These are phyloP conservation scores for Bolinopsis microptera DNA, from an alignment of 37 sponge, comb jelly and placozoan genomes.

Conservation along the genomic window DNA sequence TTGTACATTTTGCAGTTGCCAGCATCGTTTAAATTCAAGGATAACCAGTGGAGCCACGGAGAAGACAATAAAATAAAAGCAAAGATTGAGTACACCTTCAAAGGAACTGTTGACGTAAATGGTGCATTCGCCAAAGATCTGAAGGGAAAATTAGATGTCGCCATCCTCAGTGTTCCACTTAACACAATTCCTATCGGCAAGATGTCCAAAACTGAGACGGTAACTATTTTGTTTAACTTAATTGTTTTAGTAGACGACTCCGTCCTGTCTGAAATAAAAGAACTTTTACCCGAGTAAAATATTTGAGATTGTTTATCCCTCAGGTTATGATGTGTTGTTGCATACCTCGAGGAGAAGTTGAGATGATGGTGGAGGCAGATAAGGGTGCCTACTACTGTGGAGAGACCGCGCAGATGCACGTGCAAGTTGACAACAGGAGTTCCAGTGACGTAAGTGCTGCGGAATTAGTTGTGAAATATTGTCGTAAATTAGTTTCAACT, in stretches of 20 bases:
- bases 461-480: too few relatives aligned
- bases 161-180: not conserved
- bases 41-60: not conserved
- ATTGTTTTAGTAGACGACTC: too few relatives aligned
- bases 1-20: too few relatives aligned
- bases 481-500: too few relatives aligned
- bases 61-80: slow-evolving; percentile 49
- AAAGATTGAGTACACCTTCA: slow-evolving; percentile 31
- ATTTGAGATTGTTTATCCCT: too few relatives aligned
- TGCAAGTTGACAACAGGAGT: slow-evolving; percentile 14
- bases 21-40: slow-evolving; percentile 37
- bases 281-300: too few relatives aligned
- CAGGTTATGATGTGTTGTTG: slow-evolving; percentile 34
- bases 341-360: slow-evolving; percentile 30
- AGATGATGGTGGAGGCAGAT: slow-evolving; percentile 20
- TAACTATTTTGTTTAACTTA: too few relatives aligned
- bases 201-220: not conserved
- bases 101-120: slow-evolving; percentile 24
- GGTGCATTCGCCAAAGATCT: slow-evolving; percentile 31
- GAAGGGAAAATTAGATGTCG: not conserved
- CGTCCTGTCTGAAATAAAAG: too few relatives aligned
- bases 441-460: not conserved
- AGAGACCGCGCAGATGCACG: not conserved
- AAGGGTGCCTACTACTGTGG: slow-evolving; percentile 41
- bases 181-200: slow-evolving; percentile 20